Conservation (phyloP, 2,888 invertebrate species). For the Baccha elongata region DNA sequence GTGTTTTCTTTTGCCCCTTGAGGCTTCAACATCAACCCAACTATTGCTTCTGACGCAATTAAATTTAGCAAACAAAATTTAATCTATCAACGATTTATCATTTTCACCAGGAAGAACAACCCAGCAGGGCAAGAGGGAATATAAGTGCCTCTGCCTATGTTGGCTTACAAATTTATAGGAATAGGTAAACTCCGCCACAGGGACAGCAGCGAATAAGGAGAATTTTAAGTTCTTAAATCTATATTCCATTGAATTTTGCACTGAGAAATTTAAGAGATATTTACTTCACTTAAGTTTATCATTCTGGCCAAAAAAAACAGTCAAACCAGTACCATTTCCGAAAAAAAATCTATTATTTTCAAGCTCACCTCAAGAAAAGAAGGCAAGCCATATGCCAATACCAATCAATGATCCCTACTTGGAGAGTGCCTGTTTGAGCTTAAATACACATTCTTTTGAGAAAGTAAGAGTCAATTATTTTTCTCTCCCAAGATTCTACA, state of each 20-base stretch:
- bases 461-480: constrained; percentile 27
- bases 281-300: constrained; percentile 35
- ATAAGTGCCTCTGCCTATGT: not conserved
- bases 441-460: not conserved
- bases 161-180: too few species aligned
- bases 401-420: not conserved
- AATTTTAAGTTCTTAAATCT: constrained; percentile 11
- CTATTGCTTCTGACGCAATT: constrained; percentile 33
- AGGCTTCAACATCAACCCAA: constrained; percentile 7
- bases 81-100: constrained; percentile 56
- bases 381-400: not conserved
- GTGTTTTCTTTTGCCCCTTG: not conserved
- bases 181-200: too few species aligned
- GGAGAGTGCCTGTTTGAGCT: not conserved
- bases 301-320: not conserved
- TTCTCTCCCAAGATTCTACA: not conserved
- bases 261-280: constrained; percentile 3
- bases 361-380: not conserved
- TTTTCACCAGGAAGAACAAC: not conserved
- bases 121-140: not conserved
- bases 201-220: constrained; percentile 3
- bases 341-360: not conserved
- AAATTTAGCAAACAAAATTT: constrained; percentile 50
- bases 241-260: constrained; percentile 1
- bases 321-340: not conserved